A percentile compares a stretch with the other conserved stretches of the same genome.
These are phyloP conservation scores for Gymnoscelis rufifasciata DNA, from an alignment of 2,888 invertebrate species.

Conservation along the genomic window DNA sequence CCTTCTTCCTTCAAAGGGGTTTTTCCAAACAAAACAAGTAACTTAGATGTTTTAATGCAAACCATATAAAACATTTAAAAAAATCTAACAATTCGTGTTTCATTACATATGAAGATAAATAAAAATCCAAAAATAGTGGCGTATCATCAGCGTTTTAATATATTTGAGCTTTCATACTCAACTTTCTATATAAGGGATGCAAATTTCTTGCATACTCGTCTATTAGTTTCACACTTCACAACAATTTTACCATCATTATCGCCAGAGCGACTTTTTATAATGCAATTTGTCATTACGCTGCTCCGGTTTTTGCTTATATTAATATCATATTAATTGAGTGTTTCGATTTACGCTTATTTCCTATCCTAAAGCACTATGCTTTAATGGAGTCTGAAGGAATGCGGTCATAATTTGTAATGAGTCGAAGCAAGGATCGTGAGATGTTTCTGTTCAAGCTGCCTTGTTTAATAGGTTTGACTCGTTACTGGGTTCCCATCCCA, in stretches of 20 bases:
- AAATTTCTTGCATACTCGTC: conserved; percentile 9
- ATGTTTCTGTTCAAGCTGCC: conserved; percentile 69
- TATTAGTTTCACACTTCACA: conserved; percentile 13
- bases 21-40: conserved; percentile 8
- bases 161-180: too few relatives aligned
- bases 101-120: too few relatives aligned
- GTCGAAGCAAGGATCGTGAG: conserved; percentile 61
- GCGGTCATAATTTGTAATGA: conserved; percentile 78
- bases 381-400: conserved; percentile 65
- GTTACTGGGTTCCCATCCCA: conserved; percentile 71
- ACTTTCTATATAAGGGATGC: neutral
- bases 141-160: too few relatives aligned
- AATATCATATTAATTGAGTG: conserved; percentile 58
- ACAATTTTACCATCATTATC: conserved; percentile 22
- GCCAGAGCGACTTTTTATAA: conserved; percentile 43
- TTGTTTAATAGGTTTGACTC: conserved; percentile 66
- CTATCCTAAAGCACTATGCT: conserved; percentile 47
- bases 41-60: neutral
- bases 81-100: too few relatives aligned
- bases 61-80: too few relatives aligned
- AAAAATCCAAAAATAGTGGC: too few relatives aligned
- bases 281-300: conserved; percentile 63
- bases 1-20: conserved; percentile 5
- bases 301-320: conserved; percentile 58
- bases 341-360: conserved; percentile 45